Conservation (phyloP, 2,113 vertebrate genomes). For the Pseudorhombus dupliciocellatus region DNA sequence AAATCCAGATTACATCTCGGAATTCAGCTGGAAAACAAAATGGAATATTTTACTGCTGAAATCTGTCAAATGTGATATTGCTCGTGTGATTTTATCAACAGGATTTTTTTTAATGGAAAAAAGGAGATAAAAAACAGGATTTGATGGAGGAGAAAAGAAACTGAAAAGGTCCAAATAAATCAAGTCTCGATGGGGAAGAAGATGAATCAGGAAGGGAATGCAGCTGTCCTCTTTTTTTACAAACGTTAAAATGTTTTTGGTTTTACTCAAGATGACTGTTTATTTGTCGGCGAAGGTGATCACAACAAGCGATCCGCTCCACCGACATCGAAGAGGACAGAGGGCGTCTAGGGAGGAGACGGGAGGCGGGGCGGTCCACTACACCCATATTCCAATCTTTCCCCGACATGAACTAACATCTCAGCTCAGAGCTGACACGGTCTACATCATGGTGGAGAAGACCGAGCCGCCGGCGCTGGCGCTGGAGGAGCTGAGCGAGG, state of each 20-base stretch:
- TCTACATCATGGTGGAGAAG: neutral
- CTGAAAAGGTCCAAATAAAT: neutral
- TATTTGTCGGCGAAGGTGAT: no score
- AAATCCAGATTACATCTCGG: neutral
- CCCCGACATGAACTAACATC: neutral
- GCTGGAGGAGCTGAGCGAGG: neutral
- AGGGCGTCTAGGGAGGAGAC: neutral
- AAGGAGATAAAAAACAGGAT: neutral
- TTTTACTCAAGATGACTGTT: no score
- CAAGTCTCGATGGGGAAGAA: no score
- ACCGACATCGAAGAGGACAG: slow-evolving; percentile 23
- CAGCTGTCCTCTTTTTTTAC: no score
- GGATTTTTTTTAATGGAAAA: neutral
- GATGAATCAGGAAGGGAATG: no score
- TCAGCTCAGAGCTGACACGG: neutral
- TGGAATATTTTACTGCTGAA: neutral
- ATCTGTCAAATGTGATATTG: neutral
- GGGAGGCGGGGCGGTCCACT: slow-evolving; percentile 1
- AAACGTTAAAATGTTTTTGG: no score
- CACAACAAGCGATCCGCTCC: slow-evolving; percentile 4
- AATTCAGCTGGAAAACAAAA: neutral
- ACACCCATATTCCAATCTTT: neutral
- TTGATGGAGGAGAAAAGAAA: neutral
- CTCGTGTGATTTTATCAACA: neutral
- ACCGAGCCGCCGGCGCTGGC: neutral